Percentiles rank a stretch among this genome's conserved stretches.
Evolutionary conservation across 2,113 vertebrate genomes (phyloP).

Genomic region (Xenopus tropicalis): DNA sequence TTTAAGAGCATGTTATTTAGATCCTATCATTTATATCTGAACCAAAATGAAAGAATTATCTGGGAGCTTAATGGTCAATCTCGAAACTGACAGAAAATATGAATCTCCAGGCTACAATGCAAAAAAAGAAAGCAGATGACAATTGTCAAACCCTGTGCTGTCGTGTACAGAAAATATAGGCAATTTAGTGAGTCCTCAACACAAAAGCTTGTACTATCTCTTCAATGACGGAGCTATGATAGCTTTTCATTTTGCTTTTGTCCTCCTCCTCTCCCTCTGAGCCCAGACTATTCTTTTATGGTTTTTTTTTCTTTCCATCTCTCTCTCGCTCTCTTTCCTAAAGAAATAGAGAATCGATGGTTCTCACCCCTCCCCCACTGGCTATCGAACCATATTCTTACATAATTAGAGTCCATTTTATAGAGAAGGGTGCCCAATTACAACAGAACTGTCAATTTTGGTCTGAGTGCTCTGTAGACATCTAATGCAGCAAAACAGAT

Average conservation of each 20-base stretch:
- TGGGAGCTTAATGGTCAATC: conserved; percentile 6
- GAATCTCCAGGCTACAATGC: conserved; percentile 4
- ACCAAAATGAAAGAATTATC: not conserved
- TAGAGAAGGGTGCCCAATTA: conserved; percentile 26
- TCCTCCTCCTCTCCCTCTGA: not conserved
- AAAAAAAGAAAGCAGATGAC: conserved; percentile 26
- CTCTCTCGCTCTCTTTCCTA: not conserved
- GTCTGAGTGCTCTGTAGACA: not conserved
- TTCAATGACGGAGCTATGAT: conserved; percentile 31
- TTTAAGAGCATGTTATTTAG: too few species aligned
- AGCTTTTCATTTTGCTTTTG: conserved; percentile 21
- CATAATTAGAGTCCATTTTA: not conserved
- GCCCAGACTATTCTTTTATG: not conserved
- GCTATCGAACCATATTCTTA: conserved; percentile 21
- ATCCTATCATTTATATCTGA: too few species aligned
- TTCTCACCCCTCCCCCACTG: too few species aligned
- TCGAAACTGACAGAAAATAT: not conserved
- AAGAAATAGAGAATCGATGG: conserved; percentile 28
- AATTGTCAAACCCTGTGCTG: conserved; percentile 28
- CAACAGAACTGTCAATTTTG: conserved; percentile 14
- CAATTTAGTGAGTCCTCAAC: conserved; percentile 36
- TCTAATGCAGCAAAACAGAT: not conserved
- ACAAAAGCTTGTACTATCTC: conserved; percentile 41
- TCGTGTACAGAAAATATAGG: conserved; percentile 29
- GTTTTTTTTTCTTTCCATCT: not conserved